Evolutionary conservation across 2,888 invertebrate genomes (phyloP).

Genomic region (Phaonia tiefii): DNA sequence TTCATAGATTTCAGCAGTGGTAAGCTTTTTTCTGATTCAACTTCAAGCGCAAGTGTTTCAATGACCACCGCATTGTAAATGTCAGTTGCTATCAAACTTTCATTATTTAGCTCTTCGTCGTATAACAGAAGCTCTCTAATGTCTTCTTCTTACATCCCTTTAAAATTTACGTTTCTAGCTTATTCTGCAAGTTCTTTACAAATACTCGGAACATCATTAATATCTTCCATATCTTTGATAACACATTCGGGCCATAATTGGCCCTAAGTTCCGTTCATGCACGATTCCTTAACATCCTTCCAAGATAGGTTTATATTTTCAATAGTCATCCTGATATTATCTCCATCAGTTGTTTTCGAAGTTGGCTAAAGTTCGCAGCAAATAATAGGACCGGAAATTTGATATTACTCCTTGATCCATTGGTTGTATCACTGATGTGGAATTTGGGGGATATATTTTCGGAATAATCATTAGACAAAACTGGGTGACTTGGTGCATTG

Average conservation of each 20-base stretch:
- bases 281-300: slow-evolving; percentile 16
- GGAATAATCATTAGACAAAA: slow-evolving; percentile 23
- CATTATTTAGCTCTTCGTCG: too few relatives aligned
- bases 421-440: too few relatives aligned
- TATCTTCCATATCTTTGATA: not conserved
- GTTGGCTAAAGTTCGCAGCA: slow-evolving; percentile 16
- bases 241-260: slow-evolving; percentile 35
- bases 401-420: slow-evolving; percentile 40
- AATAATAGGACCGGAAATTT: slow-evolving; percentile 26
- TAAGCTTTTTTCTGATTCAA: slow-evolving; percentile 26
- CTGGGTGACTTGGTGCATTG: too few relatives aligned
- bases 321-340: slow-evolving; percentile 7
- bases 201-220: slow-evolving; percentile 26
- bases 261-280: slow-evolving; percentile 23
- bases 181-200: too few relatives aligned
- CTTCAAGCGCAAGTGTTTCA: slow-evolving; percentile 18
- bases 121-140: slow-evolving; percentile 34
- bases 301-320: slow-evolving; percentile 23
- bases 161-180: slow-evolving; percentile 30
- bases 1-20: slow-evolving; percentile 26
- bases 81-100: slow-evolving; percentile 27
- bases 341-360: slow-evolving; percentile 21
- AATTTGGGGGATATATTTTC: slow-evolving; percentile 30
- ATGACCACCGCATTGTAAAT: too few relatives aligned
- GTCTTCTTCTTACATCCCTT: slow-evolving; percentile 38